phyloP scores from a whole-genome alignment of 92 coral and sea anemone genomes.

The Virgularia gustaviana region DNA sequence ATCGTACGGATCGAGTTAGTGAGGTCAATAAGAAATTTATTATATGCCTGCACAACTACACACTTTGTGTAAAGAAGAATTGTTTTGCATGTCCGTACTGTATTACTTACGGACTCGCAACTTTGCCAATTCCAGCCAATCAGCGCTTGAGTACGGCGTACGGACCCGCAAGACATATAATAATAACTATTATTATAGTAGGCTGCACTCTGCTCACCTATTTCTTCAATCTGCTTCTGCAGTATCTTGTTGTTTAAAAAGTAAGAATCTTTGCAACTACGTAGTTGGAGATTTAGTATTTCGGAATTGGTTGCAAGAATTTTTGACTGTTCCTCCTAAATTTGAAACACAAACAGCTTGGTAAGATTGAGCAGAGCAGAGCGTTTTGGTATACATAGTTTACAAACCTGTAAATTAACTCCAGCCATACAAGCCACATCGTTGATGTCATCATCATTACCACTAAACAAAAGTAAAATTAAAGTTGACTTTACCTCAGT shows the following conservation, averaged over 20 bases:
- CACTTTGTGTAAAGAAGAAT: no score
- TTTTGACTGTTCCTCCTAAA: constrained; percentile 94
- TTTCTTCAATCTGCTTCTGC: constrained; percentile 77
- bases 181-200: neutral
- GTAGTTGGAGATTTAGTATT: constrained; percentile 79
- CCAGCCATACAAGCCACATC: constrained; percentile 99
- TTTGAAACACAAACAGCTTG: no score
- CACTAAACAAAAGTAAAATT: constrained; percentile 59
- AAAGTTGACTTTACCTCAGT: no score
- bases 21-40: no score
- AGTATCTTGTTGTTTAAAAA: constrained; percentile 76
- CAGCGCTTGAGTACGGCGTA: no score
- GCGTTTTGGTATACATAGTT: neutral
- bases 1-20: no score
- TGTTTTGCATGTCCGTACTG: no score
- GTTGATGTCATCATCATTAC: constrained; percentile 99
- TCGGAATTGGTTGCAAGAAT: constrained; percentile 96
- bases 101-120: no score
- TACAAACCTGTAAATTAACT: constrained; percentile 86
- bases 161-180: no score
- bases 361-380: neutral
- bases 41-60: no score
- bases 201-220: constrained; percentile 57
- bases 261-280: constrained; percentile 94
- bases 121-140: no score